A percentile compares a stretch with the other conserved stretches of the same genome.
These are phyloP conservation scores for Blomia tropicalis DNA, from an alignment of 2,888 invertebrate genomes.

Conservation along the genomic window DNA sequence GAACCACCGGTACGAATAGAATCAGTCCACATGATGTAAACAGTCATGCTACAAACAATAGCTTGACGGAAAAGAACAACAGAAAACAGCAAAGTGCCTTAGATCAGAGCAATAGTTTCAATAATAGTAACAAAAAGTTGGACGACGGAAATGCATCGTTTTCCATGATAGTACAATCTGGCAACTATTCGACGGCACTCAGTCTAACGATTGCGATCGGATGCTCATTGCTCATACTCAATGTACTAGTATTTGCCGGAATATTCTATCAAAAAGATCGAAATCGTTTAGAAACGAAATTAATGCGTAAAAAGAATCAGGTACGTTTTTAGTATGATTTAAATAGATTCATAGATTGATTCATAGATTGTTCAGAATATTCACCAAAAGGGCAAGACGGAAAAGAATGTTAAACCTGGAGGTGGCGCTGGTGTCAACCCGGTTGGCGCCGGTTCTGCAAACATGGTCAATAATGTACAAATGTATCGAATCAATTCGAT, in stretches of 20 bases:
- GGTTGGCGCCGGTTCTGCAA: background rate
- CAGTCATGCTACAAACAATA: background rate
- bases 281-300: constrained; percentile 26
- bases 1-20: background rate
- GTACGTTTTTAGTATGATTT: constrained; percentile 16
- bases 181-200: constrained; percentile 68
- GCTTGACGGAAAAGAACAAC: background rate
- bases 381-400: background rate
- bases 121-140: no score
- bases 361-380: background rate
- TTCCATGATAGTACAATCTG: constrained; percentile 26
- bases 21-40: background rate
- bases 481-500: constrained; percentile 14
- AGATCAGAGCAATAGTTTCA: constrained; percentile 8
- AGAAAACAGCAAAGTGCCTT: constrained; percentile 21
- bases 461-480: background rate
- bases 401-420: background rate
- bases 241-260: constrained; percentile 29
- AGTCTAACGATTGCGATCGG: constrained; percentile 66
- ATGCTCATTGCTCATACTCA: constrained; percentile 28
- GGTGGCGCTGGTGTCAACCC: background rate
- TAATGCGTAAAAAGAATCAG: constrained; percentile 25
- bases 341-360: background rate
- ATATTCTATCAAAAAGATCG: constrained; percentile 29
- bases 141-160: constrained; percentile 20